These are phyloP conservation scores for Oryzaephilus surinamensis DNA, from an alignment of 1,140 invertebrate species.

Conservation along the genomic window DNA sequence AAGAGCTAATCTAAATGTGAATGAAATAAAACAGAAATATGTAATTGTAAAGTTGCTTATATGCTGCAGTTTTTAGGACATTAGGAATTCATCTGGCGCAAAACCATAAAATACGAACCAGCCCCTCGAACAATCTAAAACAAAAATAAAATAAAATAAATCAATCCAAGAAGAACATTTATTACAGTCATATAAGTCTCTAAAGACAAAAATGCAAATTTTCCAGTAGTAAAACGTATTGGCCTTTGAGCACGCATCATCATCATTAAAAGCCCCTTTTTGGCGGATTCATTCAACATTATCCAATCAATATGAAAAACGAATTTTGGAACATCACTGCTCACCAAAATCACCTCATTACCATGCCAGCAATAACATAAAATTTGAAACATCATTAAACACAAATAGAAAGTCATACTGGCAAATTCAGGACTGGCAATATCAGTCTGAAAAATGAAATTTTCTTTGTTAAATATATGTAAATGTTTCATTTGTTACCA, in stretches of 20 bases:
- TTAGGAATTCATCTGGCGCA: slow-evolving; percentile 11
- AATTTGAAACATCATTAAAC: slow-evolving; percentile 14
- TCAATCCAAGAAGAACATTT: neutral
- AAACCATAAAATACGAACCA: slow-evolving; percentile 11
- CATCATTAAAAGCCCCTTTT: slow-evolving; percentile 35
- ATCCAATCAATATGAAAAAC: slow-evolving; percentile 22
- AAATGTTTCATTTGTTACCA: slow-evolving; percentile 3
- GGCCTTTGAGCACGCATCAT: slow-evolving; percentile 38
- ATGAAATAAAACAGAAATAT: no score
- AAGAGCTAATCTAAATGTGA: no score
- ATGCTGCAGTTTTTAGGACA: no score
- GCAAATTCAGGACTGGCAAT: slow-evolving; percentile 7
- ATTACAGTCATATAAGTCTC: slow-evolving; percentile 38
- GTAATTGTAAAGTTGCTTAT: no score
- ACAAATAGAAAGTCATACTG: slow-evolving; percentile 12
- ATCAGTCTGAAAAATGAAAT: neutral
- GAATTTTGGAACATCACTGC: slow-evolving; percentile 14
- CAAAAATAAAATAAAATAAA: neutral
- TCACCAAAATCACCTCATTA: slow-evolving; percentile 17
- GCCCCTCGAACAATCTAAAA: slow-evolving; percentile 9
- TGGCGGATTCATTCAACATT: slow-evolving; percentile 21
- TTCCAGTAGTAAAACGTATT: slow-evolving; percentile 37
- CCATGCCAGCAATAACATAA: slow-evolving; percentile 15
- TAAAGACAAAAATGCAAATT: slow-evolving; percentile 39
- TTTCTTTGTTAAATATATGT: neutral